These are phyloP conservation scores for Sialis fuliginosa DNA, from an alignment of 2,888 invertebrate species.

Conservation along the genomic window DNA sequence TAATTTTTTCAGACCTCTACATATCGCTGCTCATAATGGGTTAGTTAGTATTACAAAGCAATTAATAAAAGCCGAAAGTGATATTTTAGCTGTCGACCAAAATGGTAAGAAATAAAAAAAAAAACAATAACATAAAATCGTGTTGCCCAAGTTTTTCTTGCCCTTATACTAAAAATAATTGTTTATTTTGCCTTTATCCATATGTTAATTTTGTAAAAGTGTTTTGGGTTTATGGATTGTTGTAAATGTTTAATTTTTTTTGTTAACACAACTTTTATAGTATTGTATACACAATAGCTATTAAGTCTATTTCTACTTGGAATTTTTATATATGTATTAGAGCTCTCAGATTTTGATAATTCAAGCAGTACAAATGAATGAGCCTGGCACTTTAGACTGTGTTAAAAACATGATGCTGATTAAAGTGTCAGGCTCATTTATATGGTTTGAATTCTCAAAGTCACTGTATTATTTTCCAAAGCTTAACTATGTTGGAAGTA, in stretches of 20 bases:
- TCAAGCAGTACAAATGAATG: too few species aligned
- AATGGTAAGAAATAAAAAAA: constrained; percentile 21
- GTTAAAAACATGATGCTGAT: too few species aligned
- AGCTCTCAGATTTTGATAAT: too few species aligned
- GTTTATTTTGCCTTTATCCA: neutral
- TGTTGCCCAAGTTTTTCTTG: neutral
- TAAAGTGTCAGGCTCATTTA: too few species aligned
- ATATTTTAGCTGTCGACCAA: constrained; percentile 34
- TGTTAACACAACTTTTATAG: neutral
- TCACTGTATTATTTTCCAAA: too few species aligned
- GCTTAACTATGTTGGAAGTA: too few species aligned
- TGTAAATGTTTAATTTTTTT: neutral
- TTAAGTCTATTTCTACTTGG: too few species aligned
- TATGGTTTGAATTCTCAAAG: too few species aligned
- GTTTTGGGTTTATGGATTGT: neutral
- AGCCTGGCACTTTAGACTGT: too few species aligned
- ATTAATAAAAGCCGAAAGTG: constrained; percentile 37
- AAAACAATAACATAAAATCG: too few species aligned
- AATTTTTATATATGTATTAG: too few species aligned
- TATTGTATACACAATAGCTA: neutral
- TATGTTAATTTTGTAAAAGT: neutral
- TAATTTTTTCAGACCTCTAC: constrained; percentile 30
- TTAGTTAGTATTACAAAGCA: constrained; percentile 37
- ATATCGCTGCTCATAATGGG: constrained; percentile 41
- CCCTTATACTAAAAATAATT: neutral